Percentiles rank a stretch among this genome's conserved stretches.
Conservation (phyloP, 2,113 vertebrate species). For the Solea solea region DNA sequence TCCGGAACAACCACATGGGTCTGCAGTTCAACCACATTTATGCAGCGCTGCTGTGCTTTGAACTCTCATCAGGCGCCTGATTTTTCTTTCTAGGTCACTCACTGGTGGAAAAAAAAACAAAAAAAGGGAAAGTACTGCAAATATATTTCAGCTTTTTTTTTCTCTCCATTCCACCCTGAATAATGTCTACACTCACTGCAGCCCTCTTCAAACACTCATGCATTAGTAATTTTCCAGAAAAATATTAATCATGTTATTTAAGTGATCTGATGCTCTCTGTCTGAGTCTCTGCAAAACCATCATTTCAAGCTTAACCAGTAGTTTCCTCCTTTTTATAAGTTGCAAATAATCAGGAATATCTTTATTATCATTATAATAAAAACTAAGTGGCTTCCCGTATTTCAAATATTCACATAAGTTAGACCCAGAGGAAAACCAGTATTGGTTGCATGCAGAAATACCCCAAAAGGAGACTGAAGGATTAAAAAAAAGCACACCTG, state of each 20-base stretch:
- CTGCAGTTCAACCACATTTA: constrained; percentile 33
- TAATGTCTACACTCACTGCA: constrained; percentile 29
- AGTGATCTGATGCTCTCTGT: constrained; percentile 6
- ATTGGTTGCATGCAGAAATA: too few relatives aligned
- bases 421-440: too few relatives aligned
- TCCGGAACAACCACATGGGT: constrained; percentile 36
- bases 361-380: too few relatives aligned
- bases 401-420: too few relatives aligned
- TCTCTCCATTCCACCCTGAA: neutral
- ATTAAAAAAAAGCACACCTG: too few relatives aligned
- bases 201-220: constrained; percentile 23
- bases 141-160: constrained; percentile 12
- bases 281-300: neutral
- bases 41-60: constrained; percentile 35
- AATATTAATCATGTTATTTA: constrained; percentile 25
- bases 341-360: neutral
- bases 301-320: neutral
- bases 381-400: too few relatives aligned
- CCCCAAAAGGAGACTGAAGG: too few relatives aligned
- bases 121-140: neutral
- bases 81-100: constrained; percentile 64
- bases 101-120: constrained; percentile 1
- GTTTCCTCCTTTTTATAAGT: neutral
- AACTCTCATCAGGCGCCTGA: constrained; percentile 53
- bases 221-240: constrained; percentile 24